phyloP scores from a whole-genome alignment of 2,113 vertebrate genomes.

The Casuarius casuarius region DNA sequence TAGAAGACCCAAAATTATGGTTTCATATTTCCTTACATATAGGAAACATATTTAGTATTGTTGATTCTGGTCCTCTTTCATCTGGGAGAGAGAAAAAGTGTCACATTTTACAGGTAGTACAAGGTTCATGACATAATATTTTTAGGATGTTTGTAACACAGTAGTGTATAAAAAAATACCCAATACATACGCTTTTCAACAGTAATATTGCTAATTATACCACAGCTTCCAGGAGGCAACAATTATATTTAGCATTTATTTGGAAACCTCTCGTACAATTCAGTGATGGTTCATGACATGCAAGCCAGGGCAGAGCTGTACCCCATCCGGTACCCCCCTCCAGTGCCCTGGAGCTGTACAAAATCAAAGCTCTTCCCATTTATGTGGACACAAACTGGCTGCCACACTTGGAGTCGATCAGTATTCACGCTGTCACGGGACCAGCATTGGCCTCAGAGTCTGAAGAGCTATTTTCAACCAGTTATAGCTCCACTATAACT shows the following conservation, averaged over 20 bases:
- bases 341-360: not conserved
- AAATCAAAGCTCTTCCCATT: not conserved
- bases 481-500: not conserved
- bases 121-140: not conserved
- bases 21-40: not conserved
- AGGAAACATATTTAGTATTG: not conserved
- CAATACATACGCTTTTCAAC: not conserved
- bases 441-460: rapidly evolving
- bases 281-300: not conserved
- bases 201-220: not conserved
- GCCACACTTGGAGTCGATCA: not conserved
- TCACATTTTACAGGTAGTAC: not conserved
- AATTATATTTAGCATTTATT: not conserved
- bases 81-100: not conserved
- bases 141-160: not conserved
- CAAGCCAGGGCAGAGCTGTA: not conserved
- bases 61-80: not conserved
- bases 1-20: not conserved
- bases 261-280: not conserved
- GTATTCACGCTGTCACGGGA: not conserved
- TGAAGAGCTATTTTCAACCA: not conserved
- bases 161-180: not conserved
- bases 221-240: not conserved
- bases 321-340: not conserved
- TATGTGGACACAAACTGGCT: not conserved